Percentiles rank a stretch among this genome's conserved stretches.
Evolutionary conservation across 2,888 invertebrate genomes (phyloP).

Genomic region (Tipula lateralis): DNA sequence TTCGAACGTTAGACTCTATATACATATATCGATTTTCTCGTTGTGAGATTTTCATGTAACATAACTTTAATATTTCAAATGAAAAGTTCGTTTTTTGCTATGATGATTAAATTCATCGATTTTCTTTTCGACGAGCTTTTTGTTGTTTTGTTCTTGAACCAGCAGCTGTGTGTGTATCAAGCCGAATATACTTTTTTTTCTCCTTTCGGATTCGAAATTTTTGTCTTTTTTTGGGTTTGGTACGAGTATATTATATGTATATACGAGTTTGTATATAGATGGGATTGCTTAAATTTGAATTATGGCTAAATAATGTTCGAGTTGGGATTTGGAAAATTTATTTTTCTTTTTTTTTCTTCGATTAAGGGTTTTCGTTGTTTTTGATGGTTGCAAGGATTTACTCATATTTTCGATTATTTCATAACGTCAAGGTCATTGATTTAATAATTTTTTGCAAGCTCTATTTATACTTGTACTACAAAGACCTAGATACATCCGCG

Average conservation of each 20-base stretch:
- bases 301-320: not conserved
- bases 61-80: not conserved
- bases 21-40: not conserved
- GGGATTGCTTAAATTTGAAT: not conserved
- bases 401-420: not conserved
- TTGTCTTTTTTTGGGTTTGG: not conserved
- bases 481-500: too few relatives aligned
- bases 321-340: not conserved
- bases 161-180: not conserved
- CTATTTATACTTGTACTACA: too few relatives aligned
- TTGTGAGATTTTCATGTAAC: not conserved
- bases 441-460: too few relatives aligned
- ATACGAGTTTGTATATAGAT: not conserved
- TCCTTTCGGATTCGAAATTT: not conserved
- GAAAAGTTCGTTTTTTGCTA: not conserved
- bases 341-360: not conserved
- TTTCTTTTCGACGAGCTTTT: not conserved
- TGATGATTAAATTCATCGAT: slow-evolving; percentile 1
- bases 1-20: not conserved
- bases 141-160: slow-evolving; percentile 30
- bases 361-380: not conserved
- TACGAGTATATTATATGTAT: not conserved
- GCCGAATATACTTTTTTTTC: not conserved
- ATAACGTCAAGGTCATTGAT: not conserved
- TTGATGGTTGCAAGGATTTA: not conserved